These are phyloP conservation scores for Adelphocoris suturalis DNA, from an alignment of 2,888 invertebrate genomes.

Conservation along the genomic window DNA sequence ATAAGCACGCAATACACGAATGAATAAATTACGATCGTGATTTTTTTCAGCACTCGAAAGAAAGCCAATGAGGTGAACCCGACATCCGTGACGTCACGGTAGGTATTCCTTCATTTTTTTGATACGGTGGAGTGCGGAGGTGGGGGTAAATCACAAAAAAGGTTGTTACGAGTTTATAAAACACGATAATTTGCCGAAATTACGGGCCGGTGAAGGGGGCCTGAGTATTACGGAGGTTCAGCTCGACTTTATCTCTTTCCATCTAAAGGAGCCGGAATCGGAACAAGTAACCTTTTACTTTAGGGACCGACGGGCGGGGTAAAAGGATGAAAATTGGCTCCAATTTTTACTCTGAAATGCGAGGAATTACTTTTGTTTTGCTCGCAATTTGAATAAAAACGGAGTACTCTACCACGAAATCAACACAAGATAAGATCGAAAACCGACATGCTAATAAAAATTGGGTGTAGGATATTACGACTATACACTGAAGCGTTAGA, in stretches of 20 bases:
- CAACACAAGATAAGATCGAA: no score
- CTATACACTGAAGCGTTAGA: no score
- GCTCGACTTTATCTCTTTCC: neutral
- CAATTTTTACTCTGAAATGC: neutral
- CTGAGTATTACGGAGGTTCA: neutral
- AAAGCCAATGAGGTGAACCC: constrained; percentile 32
- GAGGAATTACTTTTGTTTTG: neutral
- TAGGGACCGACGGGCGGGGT: neutral
- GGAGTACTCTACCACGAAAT: no score
- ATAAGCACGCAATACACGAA: constrained; percentile 66
- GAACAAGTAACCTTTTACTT: constrained; percentile 34
- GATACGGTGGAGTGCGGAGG: neutral
- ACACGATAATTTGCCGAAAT: constrained; percentile 48
- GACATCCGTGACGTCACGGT: constrained; percentile 63
- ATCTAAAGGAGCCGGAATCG: constrained; percentile 28
- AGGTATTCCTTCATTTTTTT: constrained; percentile 40
- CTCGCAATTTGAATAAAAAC: neutral
- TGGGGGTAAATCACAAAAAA: neutral
- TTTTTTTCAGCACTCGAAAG: constrained; percentile 47
- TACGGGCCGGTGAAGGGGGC: constrained; percentile 7
- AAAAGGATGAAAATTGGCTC: neutral
- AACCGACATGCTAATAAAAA: no score
- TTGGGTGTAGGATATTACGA: no score
- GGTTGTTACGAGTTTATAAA: constrained; percentile 9
- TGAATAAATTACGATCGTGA: constrained; percentile 60